Evolutionary conservation across 2,113 vertebrate species (phyloP).

Genomic region (Crotalus tigris): DNA sequence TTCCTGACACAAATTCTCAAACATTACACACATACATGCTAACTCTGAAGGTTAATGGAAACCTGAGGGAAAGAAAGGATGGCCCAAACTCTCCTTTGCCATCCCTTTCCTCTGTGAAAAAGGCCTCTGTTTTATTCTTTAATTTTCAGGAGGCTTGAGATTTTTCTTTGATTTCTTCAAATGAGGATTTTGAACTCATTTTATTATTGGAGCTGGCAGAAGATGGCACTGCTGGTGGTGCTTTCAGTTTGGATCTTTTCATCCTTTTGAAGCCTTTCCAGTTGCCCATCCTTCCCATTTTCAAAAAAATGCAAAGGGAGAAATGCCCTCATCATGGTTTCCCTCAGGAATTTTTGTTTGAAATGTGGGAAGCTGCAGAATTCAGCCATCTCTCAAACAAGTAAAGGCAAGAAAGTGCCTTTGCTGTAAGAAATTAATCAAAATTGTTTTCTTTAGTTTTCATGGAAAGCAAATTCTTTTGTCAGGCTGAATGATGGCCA

Average conservation of each 20-base stretch:
- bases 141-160: background rate
- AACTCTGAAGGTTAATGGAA: background rate
- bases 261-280: background rate
- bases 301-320: background rate
- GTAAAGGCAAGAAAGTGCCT: background rate
- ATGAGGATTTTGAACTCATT: background rate
- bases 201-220: background rate
- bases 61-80: background rate
- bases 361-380: background rate
- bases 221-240: background rate
- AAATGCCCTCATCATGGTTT: background rate
- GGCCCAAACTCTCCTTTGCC: background rate
- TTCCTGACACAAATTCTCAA: background rate
- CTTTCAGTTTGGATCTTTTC: background rate
- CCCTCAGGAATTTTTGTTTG: background rate
- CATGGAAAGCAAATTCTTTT: background rate
- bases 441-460: background rate
- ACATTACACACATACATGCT: background rate
- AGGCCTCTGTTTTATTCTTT: background rate
- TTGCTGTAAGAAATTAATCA: background rate
- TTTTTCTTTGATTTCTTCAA: background rate
- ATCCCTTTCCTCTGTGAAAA: background rate
- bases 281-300: background rate
- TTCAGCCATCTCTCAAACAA: background rate
- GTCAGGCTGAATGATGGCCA: background rate